Evolutionary conservation across 1,140 invertebrate species (phyloP).

Genomic region (Leptinotarsa undecemlineata): DNA sequence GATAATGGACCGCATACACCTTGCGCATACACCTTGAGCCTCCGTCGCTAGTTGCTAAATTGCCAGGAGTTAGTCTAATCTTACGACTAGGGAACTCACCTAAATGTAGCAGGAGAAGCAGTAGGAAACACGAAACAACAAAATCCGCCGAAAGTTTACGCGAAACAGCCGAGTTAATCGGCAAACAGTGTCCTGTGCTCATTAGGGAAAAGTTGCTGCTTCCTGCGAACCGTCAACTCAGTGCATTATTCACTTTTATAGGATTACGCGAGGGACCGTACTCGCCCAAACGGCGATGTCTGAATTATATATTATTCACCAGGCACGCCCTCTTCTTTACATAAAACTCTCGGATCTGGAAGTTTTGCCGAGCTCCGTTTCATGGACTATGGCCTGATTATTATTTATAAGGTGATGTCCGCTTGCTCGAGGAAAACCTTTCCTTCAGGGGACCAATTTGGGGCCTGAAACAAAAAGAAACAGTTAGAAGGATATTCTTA

Average conservation of each 20-base stretch:
- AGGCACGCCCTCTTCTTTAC: slow-evolving; percentile 29
- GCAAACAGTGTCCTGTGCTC: slow-evolving; percentile 20
- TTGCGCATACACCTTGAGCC: no score
- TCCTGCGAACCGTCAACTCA: slow-evolving; percentile 31
- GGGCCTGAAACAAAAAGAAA: neutral
- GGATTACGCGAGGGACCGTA: slow-evolving; percentile 25
- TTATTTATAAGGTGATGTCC: slow-evolving; percentile 26
- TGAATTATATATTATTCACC: slow-evolving; percentile 34
- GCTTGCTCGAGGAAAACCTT: neutral
- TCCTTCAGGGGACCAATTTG: neutral
- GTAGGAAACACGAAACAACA: slow-evolving; percentile 19
- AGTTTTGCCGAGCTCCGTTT: slow-evolving; percentile 19
- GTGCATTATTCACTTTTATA: slow-evolving; percentile 37
- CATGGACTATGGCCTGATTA: slow-evolving; percentile 23
- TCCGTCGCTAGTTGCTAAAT: neutral
- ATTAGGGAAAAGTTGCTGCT: slow-evolving; percentile 20
- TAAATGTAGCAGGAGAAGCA: slow-evolving; percentile 16
- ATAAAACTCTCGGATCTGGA: slow-evolving; percentile 30
- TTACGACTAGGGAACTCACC: slow-evolving; percentile 3
- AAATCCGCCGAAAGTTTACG: slow-evolving; percentile 17
- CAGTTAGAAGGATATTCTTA: neutral
- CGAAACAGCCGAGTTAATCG: slow-evolving; percentile 21
- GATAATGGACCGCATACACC: no score
- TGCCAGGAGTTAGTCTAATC: neutral
- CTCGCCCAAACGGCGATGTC: slow-evolving; percentile 14